Percentiles rank a stretch among this genome's conserved stretches.
phyloP scores from a whole-genome alignment of 2,888 invertebrate species.

The Ctena decussata region DNA sequence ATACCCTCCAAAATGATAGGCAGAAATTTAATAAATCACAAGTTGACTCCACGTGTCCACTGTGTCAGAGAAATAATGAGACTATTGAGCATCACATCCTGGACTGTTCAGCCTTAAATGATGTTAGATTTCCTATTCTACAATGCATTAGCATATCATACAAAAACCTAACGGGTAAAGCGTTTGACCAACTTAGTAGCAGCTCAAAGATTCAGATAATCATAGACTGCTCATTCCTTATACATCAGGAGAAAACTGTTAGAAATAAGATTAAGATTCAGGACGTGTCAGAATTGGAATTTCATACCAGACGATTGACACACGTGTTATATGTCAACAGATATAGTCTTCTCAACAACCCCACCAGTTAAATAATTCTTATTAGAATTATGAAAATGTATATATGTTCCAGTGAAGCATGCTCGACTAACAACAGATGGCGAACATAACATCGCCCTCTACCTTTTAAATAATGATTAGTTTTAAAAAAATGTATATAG shows the following conservation, averaged over 20 bases:
- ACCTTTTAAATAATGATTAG: too few species aligned
- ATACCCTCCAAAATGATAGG: background rate
- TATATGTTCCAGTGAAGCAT: too few species aligned
- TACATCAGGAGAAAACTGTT: background rate
- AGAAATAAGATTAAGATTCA: background rate
- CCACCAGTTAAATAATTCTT: too few species aligned
- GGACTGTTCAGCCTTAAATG: background rate
- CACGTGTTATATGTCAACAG: background rate
- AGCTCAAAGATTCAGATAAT: background rate
- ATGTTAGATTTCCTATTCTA: background rate
- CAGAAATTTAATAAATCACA: too few species aligned
- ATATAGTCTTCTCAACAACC: too few species aligned
- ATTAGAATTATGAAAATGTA: too few species aligned
- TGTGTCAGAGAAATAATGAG: background rate
- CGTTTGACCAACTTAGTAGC: background rate
- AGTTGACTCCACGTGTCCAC: too few species aligned
- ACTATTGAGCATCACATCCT: background rate
- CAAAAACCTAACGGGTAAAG: background rate
- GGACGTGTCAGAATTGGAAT: background rate
- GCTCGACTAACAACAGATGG: too few species aligned
- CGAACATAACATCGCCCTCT: too few species aligned
- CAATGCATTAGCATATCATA: background rate
- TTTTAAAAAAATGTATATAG: too few species aligned
- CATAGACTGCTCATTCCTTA: background rate
- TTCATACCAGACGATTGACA: background rate